Conservation (phyloP, 53 echinoderm and acorn worm genomes). For the Echinarachnius parma region DNA sequence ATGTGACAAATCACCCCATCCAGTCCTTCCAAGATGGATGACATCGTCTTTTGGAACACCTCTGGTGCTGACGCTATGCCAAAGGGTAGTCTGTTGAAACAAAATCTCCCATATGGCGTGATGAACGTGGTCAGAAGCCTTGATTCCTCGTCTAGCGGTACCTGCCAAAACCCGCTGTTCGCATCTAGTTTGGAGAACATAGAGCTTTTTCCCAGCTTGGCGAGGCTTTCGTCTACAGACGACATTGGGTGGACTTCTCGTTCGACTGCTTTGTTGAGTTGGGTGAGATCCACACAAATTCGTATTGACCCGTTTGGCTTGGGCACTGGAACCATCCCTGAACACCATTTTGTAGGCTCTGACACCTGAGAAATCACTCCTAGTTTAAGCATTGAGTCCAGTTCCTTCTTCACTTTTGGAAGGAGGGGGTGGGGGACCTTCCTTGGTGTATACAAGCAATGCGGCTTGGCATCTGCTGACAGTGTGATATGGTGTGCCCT, state of each 20-base stretch:
- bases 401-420: constrained; percentile 41
- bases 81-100: constrained; percentile 55
- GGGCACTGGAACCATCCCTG: constrained; percentile 47
- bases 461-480: constrained; percentile 17
- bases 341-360: constrained; percentile 28
- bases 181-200: constrained; percentile 41
- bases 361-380: constrained; percentile 49
- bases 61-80: constrained; percentile 59
- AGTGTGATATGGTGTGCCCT: constrained; percentile 32
- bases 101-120: constrained; percentile 39
- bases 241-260: constrained; percentile 44
- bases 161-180: constrained; percentile 61
- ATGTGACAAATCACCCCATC: constrained; percentile 60
- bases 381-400: constrained; percentile 41
- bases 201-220: constrained; percentile 17
- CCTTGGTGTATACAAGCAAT: constrained; percentile 18
- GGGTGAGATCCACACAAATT: constrained; percentile 53
- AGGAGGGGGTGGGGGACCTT: constrained; percentile 43
- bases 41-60: constrained; percentile 45
- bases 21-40: constrained; percentile 21
- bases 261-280: constrained; percentile 40
- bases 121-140: constrained; percentile 32
- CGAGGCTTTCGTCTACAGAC: constrained; percentile 36
- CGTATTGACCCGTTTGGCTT: constrained; percentile 42
- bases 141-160: constrained; percentile 45